These are phyloP conservation scores for Mormoops blainvillei DNA, from an alignment of 2,113 vertebrate genomes.

Conservation along the genomic window DNA sequence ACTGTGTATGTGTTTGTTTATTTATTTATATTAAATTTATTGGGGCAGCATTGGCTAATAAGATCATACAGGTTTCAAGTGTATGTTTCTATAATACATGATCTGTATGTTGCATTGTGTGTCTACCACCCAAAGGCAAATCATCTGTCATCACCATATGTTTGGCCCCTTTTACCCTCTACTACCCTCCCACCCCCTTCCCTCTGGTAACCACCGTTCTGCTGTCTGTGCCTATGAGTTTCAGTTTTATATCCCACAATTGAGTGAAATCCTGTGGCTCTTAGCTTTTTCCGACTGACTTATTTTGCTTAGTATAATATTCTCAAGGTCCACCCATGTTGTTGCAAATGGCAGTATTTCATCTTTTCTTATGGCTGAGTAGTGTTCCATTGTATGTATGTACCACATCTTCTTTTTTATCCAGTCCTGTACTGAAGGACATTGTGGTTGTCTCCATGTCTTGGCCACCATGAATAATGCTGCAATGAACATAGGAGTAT, in stretches of 20 bases:
- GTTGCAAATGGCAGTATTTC: neutral
- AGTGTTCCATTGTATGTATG: neutral
- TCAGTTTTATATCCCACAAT: neutral
- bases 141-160: neutral
- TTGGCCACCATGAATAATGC: neutral
- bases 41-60: neutral
- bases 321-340: neutral
- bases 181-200: neutral
- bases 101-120: neutral
- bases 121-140: neutral
- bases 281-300: neutral
- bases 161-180: neutral
- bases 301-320: neutral
- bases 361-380: neutral
- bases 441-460: neutral
- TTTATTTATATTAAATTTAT: neutral
- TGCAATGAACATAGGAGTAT: neutral
- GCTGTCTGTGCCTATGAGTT: neutral
- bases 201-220: neutral
- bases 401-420: neutral
- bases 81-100: neutral
- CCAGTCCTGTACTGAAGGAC: neutral
- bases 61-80: neutral
- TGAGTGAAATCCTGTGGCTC: neutral
- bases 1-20: neutral